Percentiles rank a stretch among this genome's conserved stretches.
Conservation (phyloP, 2,888 invertebrate species). For the Aphrophora alni region DNA sequence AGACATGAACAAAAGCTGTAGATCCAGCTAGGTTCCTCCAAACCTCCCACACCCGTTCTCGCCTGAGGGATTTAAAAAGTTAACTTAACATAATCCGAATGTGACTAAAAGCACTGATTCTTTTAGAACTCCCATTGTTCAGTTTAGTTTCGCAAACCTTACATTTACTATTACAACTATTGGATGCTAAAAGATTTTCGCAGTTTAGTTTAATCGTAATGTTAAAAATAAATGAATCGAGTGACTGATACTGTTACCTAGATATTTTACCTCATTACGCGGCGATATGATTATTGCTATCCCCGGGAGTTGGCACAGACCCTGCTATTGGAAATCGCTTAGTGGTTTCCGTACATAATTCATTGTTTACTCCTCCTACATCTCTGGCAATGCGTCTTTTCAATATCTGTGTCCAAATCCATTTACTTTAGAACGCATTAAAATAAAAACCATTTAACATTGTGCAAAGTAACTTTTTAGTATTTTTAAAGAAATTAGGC, state of each 20-base stretch:
- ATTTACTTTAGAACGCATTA: not conserved
- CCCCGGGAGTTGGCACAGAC: not conserved
- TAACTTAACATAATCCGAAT: no score
- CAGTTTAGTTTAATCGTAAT: not conserved
- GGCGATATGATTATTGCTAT: not conserved
- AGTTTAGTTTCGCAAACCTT: no score
- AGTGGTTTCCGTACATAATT: not conserved
- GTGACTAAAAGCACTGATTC: no score
- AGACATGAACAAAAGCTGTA: no score
- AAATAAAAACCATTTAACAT: not conserved
- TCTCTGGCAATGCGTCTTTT: not conserved
- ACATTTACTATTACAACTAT: no score
- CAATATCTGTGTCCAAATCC: not conserved
- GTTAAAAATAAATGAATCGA: not conserved
- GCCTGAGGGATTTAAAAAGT: no score
- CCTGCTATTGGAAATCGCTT: not conserved
- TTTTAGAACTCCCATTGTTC: no score
- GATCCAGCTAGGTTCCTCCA: no score
- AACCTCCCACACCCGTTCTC: no score
- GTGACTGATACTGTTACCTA: not conserved
- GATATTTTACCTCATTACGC: not conserved
- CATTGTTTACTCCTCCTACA: not conserved
- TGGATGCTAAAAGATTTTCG: not conserved
- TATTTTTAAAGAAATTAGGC: no score
- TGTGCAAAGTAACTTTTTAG: no score